These are phyloP conservation scores for Drosophila limbata DNA, from an alignment of 2,888 invertebrate genomes.

Conservation along the genomic window DNA sequence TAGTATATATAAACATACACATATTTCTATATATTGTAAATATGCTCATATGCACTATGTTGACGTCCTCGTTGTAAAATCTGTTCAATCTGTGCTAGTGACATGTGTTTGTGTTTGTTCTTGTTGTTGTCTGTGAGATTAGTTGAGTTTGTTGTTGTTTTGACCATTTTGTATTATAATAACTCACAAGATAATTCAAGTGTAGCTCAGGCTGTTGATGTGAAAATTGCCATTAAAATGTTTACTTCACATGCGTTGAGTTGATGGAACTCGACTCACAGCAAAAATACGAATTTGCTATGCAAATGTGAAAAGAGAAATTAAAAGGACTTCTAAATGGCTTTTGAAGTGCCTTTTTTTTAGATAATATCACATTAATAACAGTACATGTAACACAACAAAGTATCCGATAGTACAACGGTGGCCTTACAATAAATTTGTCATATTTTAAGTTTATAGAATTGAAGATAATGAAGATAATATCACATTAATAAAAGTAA, in stretches of 20 bases:
- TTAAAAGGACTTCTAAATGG: conserved; percentile 3
- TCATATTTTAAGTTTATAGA: too few species aligned
- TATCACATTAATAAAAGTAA: too few species aligned
- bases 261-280: conserved; percentile 28
- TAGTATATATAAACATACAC: conserved; percentile 13
- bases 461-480: too few species aligned
- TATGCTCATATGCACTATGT: conserved; percentile 71
- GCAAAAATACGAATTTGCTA: conserved; percentile 22
- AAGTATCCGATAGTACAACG: background rate
- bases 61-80: conserved; percentile 69
- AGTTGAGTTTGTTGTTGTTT: conserved; percentile 47
- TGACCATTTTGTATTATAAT: conserved; percentile 66
- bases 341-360: too few species aligned
- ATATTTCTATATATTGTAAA: conserved; percentile 46
- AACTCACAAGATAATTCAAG: conserved; percentile 66
- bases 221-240: conserved; percentile 66
- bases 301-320: conserved; percentile 45
- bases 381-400: background rate
- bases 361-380: background rate
- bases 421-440: background rate
- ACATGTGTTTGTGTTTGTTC: conserved; percentile 66
- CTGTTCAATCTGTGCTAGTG: conserved; percentile 77
- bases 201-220: conserved; percentile 50
- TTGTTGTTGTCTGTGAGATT: conserved; percentile 50
- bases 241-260: conserved; percentile 31